A percentile compares a stretch with the other conserved stretches of the same genome.
Conservation (phyloP, 2,888 invertebrate species). For the Diarsia mendica region DNA sequence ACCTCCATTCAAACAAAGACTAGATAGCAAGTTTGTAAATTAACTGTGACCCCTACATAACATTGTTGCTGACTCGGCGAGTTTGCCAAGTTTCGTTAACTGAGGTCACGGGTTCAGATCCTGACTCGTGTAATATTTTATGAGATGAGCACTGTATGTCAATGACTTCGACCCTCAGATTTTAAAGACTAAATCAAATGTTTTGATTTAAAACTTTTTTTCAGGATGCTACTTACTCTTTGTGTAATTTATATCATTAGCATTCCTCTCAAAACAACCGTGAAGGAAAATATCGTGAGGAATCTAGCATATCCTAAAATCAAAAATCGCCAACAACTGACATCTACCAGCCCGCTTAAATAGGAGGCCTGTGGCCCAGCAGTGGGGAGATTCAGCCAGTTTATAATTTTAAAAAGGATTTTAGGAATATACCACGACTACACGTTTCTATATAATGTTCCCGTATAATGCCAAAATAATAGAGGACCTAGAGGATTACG, state of each 20-base stretch:
- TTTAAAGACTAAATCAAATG: neutral
- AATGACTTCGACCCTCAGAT: neutral
- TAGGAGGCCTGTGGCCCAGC: too few species aligned
- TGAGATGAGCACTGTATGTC: slow-evolving; percentile 19
- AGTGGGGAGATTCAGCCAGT: neutral
- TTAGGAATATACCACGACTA: neutral
- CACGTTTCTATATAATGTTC: neutral
- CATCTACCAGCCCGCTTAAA: too few species aligned
- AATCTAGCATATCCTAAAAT: neutral
- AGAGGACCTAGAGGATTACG: accelerated
- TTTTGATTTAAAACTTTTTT: neutral
- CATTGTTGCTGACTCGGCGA: slow-evolving; percentile 39
- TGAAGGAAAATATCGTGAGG: neutral
- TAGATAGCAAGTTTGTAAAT: slow-evolving; percentile 17
- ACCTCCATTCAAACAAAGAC: neutral
- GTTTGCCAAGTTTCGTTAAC: slow-evolving; percentile 40
- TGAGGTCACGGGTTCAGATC: slow-evolving; percentile 48
- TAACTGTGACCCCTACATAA: slow-evolving; percentile 23
- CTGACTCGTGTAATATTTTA: slow-evolving; percentile 32
- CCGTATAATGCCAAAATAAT: neutral
- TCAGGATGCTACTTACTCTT: neutral
- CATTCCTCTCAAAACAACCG: neutral
- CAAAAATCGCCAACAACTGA: too few species aligned
- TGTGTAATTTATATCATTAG: neutral
- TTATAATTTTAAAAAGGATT: neutral